Conservation (phyloP, 2,113 vertebrate genomes). For the Arothron firmamentum region DNA sequence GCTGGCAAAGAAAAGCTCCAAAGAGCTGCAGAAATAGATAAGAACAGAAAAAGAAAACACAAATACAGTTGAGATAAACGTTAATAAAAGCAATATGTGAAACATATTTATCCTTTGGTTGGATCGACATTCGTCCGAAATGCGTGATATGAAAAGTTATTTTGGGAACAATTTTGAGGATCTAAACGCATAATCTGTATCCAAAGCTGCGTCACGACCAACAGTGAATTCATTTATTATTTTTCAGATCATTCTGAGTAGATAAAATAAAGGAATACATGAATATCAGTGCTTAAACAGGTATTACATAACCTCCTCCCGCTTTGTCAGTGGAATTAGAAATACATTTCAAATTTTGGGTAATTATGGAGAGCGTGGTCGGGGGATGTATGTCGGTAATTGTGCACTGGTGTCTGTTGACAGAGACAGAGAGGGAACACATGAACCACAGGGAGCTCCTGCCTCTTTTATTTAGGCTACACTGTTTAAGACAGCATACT, state of each 20-base stretch:
- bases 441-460: constrained; percentile 60
- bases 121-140: no score
- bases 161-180: background rate
- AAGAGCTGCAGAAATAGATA: constrained; percentile 77
- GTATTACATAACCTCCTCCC: no score
- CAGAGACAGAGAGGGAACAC: constrained; percentile 37
- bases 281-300: no score
- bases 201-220: no score
- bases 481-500: constrained; percentile 75
- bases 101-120: no score
- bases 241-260: no score
- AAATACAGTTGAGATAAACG: background rate
- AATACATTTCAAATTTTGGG: no score
- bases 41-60: background rate
- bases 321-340: no score
- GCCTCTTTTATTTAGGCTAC: constrained; percentile 71
- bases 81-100: background rate
- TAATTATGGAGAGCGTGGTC: no score
- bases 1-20: constrained; percentile 94
- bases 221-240: no score
- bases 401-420: constrained; percentile 14
- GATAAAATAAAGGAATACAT: no score
- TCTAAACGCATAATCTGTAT: no score
- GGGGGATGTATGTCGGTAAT: constrained; percentile 11
- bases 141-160: background rate